phyloP scores from a whole-genome alignment of 2,888 invertebrate genomes.

The Nematopogon swammerdamellus region DNA sequence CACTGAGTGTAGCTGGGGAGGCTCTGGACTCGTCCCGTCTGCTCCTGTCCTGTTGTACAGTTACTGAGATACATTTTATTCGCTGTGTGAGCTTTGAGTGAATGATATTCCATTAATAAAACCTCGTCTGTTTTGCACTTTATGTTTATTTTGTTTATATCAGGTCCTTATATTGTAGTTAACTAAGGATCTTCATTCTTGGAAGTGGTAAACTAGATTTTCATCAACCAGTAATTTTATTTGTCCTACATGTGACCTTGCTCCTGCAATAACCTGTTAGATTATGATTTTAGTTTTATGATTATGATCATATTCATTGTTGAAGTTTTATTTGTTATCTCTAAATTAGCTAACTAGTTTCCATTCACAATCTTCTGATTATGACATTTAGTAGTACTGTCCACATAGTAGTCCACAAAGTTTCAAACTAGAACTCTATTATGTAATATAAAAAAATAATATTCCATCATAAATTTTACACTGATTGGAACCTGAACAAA shows the following conservation, averaged over 20 bases:
- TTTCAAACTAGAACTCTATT: no score
- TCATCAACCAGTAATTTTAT: constrained; percentile 52
- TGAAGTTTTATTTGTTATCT: no score
- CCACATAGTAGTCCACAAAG: no score
- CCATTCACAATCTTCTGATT: no score
- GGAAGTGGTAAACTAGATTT: constrained; percentile 50
- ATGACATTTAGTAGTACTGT: no score
- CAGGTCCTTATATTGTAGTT: constrained; percentile 34
- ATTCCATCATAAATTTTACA: no score
- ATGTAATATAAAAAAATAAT: no score
- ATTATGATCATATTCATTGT: no score
- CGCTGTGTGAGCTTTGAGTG: constrained; percentile 15
- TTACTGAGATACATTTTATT: constrained; percentile 14
- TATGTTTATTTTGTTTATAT: constrained; percentile 55
- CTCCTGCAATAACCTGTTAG: background rate
- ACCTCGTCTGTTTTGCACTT: constrained; percentile 17
- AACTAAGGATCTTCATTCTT: constrained; percentile 37
- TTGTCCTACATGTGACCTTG: constrained; percentile 10
- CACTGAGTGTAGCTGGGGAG: constrained; percentile 29
- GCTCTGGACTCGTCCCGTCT: background rate
- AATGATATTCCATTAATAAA: constrained; percentile 1
- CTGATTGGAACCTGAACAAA: no score
- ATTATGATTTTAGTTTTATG: no score
- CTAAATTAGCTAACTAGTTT: no score
- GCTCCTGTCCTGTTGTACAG: background rate